Evolutionary conservation across 2,888 invertebrate genomes (phyloP).

Genomic region (Sesamia inferens): DNA sequence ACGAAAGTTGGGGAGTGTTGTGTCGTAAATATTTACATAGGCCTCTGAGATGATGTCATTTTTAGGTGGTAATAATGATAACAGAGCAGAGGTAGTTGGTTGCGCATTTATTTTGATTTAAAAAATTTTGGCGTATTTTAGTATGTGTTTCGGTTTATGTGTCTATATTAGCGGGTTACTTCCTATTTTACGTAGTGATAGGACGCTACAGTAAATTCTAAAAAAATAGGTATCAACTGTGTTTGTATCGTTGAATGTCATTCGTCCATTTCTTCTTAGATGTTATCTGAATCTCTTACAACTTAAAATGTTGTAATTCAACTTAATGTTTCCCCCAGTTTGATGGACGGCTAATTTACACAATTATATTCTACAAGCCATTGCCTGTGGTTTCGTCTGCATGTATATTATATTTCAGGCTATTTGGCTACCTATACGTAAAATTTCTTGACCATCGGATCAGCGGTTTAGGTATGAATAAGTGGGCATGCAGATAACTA

Average conservation of each 20-base stretch:
- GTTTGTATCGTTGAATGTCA: neutral
- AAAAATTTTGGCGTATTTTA: neutral
- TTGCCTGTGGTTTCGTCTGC: neutral
- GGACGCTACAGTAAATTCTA: neutral
- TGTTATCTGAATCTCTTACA: neutral
- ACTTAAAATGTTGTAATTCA: neutral
- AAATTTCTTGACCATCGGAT: neutral
- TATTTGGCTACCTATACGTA: neutral
- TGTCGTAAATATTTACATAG: constrained; percentile 51
- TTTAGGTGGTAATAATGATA: constrained; percentile 3
- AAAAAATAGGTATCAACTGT: neutral
- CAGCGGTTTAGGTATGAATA: neutral
- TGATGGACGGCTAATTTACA: neutral
- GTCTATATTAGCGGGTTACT: neutral
- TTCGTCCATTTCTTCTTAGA: neutral
- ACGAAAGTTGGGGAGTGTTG: constrained; percentile 46
- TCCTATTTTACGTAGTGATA: neutral
- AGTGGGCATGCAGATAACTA: neutral
- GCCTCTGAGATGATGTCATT: constrained; percentile 11
- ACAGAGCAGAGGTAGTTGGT: neutral
- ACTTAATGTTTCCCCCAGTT: too few species aligned
- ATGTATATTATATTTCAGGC: neutral
- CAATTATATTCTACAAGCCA: too few species aligned
- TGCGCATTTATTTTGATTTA: neutral
- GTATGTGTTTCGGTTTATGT: neutral